Evolutionary conservation across 2,113 vertebrate species (phyloP), one percentile per base, ranked within the genome.

Genomic region (Lepus europaeus): DNA sequence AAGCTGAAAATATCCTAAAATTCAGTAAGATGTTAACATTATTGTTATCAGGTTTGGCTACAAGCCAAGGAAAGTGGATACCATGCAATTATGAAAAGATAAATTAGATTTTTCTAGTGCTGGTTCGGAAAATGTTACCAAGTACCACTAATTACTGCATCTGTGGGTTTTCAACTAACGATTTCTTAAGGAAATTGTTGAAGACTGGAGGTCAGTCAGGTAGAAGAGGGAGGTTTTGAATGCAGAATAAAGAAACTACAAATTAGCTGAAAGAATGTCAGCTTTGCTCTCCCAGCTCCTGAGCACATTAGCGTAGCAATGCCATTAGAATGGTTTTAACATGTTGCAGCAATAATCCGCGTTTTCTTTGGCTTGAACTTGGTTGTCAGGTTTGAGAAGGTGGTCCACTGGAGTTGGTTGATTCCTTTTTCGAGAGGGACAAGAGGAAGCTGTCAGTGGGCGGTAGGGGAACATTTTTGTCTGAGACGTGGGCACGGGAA

Each of bases 61-160:
- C 72, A 87, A 66, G 12, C 77, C 59, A 96, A 90, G 8, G 53
- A 83, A 93, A 93, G 51, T 85, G 12, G 64, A 64, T 88, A 49
- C 39, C 19, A 56, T 93, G 85, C 96, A 87, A 88, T 93, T 85
- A 78, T 90, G 84, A 78, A 95, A 96, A 79, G 53, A 29, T 95
- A 92, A 85, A 70, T 96, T 31, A 88, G 11, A 1, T 95, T 96
- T 90, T 13, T 92, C 16, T 59, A 87, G 45, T 90, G 17, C 23
- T 95, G 10, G 49, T 25, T 93, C 22, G 66, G 29, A 69, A 94
- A 91, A 89, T 87, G 29, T 96, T 72, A 77, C 68, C 45, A 77
- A 89, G 16, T n/a, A 56, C 11, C 51, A 39, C 33, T 90, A 36
- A 94, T 92, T 90, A 87, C 64, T 92, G 36, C 13, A 72, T 86